Evolutionary conservation across 35 echinoderm and acorn worm genomes (phyloP), one percentile per base, ranked within the genome.

Genomic region (Apostichopus parvimensis): DNA sequence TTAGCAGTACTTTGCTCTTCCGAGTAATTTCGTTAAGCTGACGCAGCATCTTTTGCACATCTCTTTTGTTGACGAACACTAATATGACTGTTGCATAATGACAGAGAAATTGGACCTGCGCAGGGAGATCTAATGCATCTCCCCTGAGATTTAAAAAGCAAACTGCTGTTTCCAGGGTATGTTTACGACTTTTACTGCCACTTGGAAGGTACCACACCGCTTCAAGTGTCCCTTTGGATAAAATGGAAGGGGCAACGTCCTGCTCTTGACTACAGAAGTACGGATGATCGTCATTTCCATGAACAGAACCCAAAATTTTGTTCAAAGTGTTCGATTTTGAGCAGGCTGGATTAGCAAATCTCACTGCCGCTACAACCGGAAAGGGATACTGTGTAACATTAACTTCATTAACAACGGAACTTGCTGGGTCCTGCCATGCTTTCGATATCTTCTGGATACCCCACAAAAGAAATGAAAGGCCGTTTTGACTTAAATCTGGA

Each of bases 311-410:
- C 15, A 88, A 73, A 20, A 88, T 88, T 20, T 88, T 88, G 64
- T 88, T 88, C 14, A 88, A 9, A 54, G 71, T 34, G 28, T 88
- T 26, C 7, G 86, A 88, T 34, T 88, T 88, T 12, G 86, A 88
- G 15, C 52, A 7, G 6, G 14, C 60, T 2, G 62, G 26, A n/a
- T 88, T 73, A 18, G 60, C 86, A 28, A 26, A 71, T 65, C 86
- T 17, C 25, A 88, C 5, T 4, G 68, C 59, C 2, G 86, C 13
- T 24, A 88, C 68, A 88, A 14, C 59, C 26, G 86, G 86, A 11
- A 88, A 71, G 8, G 86, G 20, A 53, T 26, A 88, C 0, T 88
- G 25, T 3, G 71, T 34, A 20, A 88, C 86, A 71, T 60, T 52
- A 53, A 71, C n/a, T 62, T 88, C 86, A 1, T 71, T 14, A 8